phyloP scores from a whole-genome alignment of 1,140 invertebrate species.

The Rhopalosiphum maidis region DNA sequence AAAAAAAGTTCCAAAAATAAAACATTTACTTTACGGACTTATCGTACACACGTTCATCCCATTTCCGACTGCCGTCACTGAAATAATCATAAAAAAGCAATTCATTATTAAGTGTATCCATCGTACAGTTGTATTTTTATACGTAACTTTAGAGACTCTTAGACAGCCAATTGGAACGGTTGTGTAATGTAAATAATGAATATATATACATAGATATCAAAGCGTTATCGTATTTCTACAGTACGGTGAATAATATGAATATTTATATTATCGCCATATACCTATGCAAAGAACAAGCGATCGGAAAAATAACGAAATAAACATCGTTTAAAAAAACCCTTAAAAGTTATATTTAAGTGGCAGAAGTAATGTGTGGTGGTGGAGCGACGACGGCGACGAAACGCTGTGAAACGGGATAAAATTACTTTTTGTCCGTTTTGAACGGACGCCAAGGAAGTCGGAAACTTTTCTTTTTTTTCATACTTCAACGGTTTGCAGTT shows the following conservation, averaged over 20 bases:
- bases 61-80: background rate
- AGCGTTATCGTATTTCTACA: background rate
- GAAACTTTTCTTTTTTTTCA: too few species aligned
- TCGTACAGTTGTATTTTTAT: background rate
- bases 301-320: background rate
- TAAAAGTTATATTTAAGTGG: background rate
- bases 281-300: background rate
- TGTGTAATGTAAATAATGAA: background rate
- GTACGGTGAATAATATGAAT: background rate
- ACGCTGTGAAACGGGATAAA: conserved; percentile 21
- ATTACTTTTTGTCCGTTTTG: conserved; percentile 40
- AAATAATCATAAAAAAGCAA: background rate
- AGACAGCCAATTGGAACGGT: background rate
- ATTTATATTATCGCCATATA: background rate
- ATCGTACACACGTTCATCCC: background rate
- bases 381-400: background rate
- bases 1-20: background rate
- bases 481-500: background rate
- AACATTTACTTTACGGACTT: background rate
- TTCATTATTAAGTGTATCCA: background rate
- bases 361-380: background rate
- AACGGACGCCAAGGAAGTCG: conserved; percentile 33
- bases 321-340: background rate
- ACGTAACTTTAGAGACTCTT: background rate
- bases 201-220: too few species aligned